phyloP scores from a whole-genome alignment of 1,140 invertebrate genomes.

The Cydia splendana region DNA sequence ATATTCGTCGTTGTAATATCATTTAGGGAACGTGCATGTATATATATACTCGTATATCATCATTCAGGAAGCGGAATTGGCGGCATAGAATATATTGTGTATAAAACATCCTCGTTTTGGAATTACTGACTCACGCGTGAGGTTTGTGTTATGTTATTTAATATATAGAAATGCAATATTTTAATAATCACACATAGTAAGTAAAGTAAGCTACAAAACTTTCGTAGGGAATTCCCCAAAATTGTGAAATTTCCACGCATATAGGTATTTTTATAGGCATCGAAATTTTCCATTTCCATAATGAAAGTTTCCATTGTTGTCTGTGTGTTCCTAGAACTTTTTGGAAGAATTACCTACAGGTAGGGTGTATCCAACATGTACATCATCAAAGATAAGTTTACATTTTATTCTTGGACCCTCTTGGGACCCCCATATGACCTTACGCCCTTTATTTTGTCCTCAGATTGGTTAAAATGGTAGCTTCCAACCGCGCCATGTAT shows the following conservation, averaged over 20 bases:
- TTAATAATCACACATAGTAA: too few species aligned
- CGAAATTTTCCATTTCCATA: too few species aligned
- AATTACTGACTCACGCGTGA: not conserved
- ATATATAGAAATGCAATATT: too few species aligned
- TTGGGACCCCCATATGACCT: not conserved
- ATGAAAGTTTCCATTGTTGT: too few species aligned
- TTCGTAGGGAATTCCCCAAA: too few species aligned
- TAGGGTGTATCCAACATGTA: not conserved
- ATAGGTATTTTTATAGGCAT: too few species aligned
- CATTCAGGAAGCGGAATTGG: not conserved
- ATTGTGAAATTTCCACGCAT: too few species aligned
- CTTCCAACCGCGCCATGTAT: conserved; percentile 80
- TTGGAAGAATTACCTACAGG: too few species aligned
- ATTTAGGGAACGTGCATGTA: conserved; percentile 8
- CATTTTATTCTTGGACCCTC: not conserved
- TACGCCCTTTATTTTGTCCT: conserved; percentile 33
- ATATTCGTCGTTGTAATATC: conserved; percentile 29
- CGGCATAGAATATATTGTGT: not conserved
- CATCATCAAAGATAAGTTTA: too few species aligned
- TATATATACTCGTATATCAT: not conserved
- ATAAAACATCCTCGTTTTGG: not conserved
- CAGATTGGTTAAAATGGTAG: conserved; percentile 75
- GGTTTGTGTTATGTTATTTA: not conserved
- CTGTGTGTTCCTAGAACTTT: too few species aligned
- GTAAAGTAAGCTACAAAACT: too few species aligned